Conservation (phyloP, 1,140 invertebrate species). For the Tetragonula clypearis region DNA sequence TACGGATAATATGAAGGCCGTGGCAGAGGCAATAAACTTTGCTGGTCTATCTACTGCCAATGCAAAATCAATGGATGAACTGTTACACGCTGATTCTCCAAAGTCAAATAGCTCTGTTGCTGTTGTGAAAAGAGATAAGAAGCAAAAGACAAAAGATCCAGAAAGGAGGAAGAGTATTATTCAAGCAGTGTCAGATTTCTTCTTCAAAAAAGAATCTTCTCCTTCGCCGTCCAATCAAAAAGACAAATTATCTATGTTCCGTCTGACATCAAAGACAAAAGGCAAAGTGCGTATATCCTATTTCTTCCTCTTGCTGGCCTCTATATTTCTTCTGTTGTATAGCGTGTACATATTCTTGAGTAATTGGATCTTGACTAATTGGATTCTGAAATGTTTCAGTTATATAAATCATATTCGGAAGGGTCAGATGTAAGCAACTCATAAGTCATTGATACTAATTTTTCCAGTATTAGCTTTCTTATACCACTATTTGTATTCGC, state of each 20-base stretch:
- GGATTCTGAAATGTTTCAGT: constrained; percentile 78
- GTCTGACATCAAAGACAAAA: constrained; percentile 86
- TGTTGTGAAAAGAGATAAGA: constrained; percentile 71
- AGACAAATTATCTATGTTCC: constrained; percentile 84
- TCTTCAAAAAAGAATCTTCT: constrained; percentile 84
- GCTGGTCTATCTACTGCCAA: constrained; percentile 62
- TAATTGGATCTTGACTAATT: constrained; percentile 64
- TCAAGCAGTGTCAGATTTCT: constrained; percentile 91
- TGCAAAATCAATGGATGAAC: constrained; percentile 78
- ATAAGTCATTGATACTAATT: constrained; percentile 67
- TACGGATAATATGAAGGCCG: constrained; percentile 77
- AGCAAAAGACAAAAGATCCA: constrained; percentile 84
- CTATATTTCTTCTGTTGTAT: constrained; percentile 11
- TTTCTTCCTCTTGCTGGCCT: neutral
- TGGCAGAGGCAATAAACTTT: constrained; percentile 69
- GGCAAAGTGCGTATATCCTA: constrained; percentile 82
- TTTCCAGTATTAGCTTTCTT: constrained; percentile 65
- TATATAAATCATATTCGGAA: constrained; percentile 81
- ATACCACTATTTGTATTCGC: constrained; percentile 62
- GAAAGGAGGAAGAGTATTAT: constrained; percentile 91
- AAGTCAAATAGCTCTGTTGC: constrained; percentile 25
- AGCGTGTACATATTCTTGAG: constrained; percentile 4
- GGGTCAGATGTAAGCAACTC: constrained; percentile 81
- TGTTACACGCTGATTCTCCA: constrained; percentile 58
- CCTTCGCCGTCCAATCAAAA: constrained; percentile 77